Evolutionary conservation across 2,888 invertebrate species (phyloP).

Genomic region (Ischnus inquisitorius): DNA sequence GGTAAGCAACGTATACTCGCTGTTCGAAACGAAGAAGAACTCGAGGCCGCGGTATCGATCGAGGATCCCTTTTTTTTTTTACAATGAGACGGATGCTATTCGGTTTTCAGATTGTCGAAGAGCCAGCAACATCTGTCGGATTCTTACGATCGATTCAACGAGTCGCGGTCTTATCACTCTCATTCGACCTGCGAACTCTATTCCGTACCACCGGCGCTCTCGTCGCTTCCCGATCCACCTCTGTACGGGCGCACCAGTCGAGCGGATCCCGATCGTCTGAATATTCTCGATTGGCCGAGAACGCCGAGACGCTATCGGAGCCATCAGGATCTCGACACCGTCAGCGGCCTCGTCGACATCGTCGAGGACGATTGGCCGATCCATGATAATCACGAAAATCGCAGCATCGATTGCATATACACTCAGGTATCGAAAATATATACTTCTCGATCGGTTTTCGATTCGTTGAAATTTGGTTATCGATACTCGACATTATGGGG

Average conservation of each 20-base stretch:
- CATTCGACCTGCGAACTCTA: conserved; percentile 82
- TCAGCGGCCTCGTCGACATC: conserved; percentile 83
- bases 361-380: conserved; percentile 83
- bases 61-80: neutral
- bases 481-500: neutral
- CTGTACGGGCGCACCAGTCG: conserved; percentile 73
- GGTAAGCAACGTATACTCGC: conserved; percentile 85
- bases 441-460: conserved; percentile 32
- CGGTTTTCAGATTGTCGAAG: conserved; percentile 80
- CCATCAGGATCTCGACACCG: conserved; percentile 83
- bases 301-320: conserved; percentile 81
- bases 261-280: conserved; percentile 79
- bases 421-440: conserved; percentile 79
- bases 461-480: neutral
- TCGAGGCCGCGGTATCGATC: neutral
- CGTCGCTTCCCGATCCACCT: conserved; percentile 78
- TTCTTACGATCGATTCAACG: conserved; percentile 81
- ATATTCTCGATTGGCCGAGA: conserved; percentile 83
- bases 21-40: neutral
- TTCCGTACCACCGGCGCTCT: conserved; percentile 77
- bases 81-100: neutral
- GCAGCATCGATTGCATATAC: conserved; percentile 83
- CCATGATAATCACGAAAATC: conserved; percentile 82
- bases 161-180: conserved; percentile 79
- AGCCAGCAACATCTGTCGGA: conserved; percentile 83